Conservation (phyloP, 2,888 invertebrate genomes). For the Charanyca ferruginea region DNA sequence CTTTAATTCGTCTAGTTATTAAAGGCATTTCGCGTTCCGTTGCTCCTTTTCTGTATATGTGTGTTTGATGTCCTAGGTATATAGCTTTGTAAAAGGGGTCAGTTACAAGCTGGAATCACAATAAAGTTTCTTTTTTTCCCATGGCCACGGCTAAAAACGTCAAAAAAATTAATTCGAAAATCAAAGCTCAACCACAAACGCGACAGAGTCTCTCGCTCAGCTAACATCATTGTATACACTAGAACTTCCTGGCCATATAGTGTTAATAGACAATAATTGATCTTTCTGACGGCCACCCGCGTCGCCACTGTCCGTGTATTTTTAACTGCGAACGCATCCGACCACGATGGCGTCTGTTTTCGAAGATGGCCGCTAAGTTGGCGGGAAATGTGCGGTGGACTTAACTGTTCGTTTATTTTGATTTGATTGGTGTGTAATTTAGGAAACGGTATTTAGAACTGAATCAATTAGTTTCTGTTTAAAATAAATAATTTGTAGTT, state of each 20-base stretch:
- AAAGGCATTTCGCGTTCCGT: neutral
- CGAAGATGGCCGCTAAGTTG: slow-evolving; percentile 64
- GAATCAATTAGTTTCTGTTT: slow-evolving; percentile 25
- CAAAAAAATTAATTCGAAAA: slow-evolving; percentile 47
- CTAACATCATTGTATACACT: slow-evolving; percentile 64
- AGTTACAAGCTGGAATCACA: neutral
- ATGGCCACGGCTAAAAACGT: slow-evolving; percentile 30
- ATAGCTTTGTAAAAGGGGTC: neutral
- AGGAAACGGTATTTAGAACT: slow-evolving; percentile 27
- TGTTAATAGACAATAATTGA: slow-evolving; percentile 88
- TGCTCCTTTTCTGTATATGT: neutral
- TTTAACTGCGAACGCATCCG: slow-evolving; percentile 67
- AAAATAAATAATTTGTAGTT: slow-evolving; percentile 1
- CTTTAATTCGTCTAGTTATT: neutral
- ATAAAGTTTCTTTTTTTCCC: slow-evolving; percentile 13
- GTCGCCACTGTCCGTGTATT: slow-evolving; percentile 75
- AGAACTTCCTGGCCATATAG: slow-evolving; percentile 76
- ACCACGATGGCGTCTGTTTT: slow-evolving; percentile 64
- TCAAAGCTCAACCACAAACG: slow-evolving; percentile 56
- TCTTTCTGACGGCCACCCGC: slow-evolving; percentile 83
- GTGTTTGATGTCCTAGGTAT: neutral
- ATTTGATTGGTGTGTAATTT: slow-evolving; percentile 41
- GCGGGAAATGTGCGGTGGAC: slow-evolving; percentile 68
- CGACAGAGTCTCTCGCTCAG: slow-evolving; percentile 61
- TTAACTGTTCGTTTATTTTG: slow-evolving; percentile 57